These are phyloP conservation scores for Pipa parva DNA, from an alignment of 2,113 vertebrate species.

Conservation along the genomic window DNA sequence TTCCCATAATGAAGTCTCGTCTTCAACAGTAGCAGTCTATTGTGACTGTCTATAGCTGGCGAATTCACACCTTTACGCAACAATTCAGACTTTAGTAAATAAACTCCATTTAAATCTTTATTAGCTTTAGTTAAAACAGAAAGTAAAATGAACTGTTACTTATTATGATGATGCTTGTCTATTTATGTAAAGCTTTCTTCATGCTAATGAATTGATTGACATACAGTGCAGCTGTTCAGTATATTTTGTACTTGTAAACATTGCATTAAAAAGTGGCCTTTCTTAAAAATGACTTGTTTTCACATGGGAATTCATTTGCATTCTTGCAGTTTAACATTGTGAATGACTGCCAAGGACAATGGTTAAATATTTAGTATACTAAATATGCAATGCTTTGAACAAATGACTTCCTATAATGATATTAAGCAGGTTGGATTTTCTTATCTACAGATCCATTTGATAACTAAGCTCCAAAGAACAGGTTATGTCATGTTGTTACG, in stretches of 20 bases:
- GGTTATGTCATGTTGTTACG: slow-evolving; percentile 22
- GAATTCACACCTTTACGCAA: too few relatives aligned
- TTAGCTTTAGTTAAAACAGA: too few relatives aligned
- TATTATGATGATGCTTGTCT: too few relatives aligned
- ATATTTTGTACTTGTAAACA: slow-evolving; percentile 17
- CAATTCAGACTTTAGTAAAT: too few relatives aligned
- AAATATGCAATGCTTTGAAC: slow-evolving; percentile 33
- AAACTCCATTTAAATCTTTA: too few relatives aligned
- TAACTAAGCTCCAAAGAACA: slow-evolving; percentile 13
- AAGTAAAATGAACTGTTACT: too few relatives aligned
- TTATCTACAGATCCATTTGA: slow-evolving; percentile 18
- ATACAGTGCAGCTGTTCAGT: too few relatives aligned
- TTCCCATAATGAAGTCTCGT: too few relatives aligned
- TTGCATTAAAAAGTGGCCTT: slow-evolving; percentile 21
- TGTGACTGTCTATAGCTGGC: too few relatives aligned
- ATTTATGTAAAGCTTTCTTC: too few relatives aligned
- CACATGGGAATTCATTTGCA: slow-evolving; percentile 15
- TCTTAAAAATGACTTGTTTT: slow-evolving; percentile 10
- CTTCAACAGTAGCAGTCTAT: too few relatives aligned
- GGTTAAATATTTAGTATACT: slow-evolving; percentile 41
- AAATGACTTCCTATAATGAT: slow-evolving; percentile 19
- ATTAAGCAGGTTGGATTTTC: slow-evolving; percentile 2
- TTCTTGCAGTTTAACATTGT: slow-evolving; percentile 26
- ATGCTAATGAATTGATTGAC: neutral
- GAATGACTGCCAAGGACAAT: slow-evolving; percentile 33